Base-by-base conservation (phyloP, 2,888 invertebrate species). In the Drosophila lutescens region DNA sequence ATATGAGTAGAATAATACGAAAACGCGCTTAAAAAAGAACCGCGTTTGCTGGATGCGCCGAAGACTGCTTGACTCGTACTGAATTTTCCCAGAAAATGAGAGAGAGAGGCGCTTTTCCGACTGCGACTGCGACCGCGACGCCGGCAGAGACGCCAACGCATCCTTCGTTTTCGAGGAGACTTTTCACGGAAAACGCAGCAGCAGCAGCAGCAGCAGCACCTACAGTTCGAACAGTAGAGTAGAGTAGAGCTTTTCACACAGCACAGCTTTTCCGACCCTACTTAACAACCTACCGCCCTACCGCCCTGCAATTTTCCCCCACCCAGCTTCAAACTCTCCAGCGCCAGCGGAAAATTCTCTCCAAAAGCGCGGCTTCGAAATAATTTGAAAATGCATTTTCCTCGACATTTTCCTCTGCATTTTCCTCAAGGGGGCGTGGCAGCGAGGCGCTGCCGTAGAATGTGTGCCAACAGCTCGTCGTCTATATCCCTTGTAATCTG, bases 1-100 rank as follows among this genome's bases (percentile, higher is more conserved):
- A 91, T 91, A 91, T 91, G 91, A 91, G 91, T 92, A 91, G 91
- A 91, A 91, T 92, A 92, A 92, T 90, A 90, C 80, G 65, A 91
- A 91, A 92, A 91, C 92, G 92, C 91, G 92, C 91, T 90, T 91
- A 90, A 92, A 91, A 91, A 90, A 91, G 91, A 91, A 89, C 90
- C 91, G 92, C 91, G 91, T 91, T 90, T 91, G 91, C 91, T 92
- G 89, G 89, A 91, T 91, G 90, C 91, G 91, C 91, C 90, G 90
- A 91, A 91, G 92, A 91, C 91, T 90, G 92, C 91, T 91, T 91
- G 90, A 92, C 91, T 91, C 90, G 91, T 91, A 91, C 91, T 91
- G 91, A 91, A 73, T 74, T 59, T 58, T 46, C 51, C 46, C 12
- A 13, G 26, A 49, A 72, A 50, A 61, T 34, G 32, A 40, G 17